Conservation (phyloP, 2,797 vertebrate genomes). For the Triplophysa yarkandensis region DNA sequence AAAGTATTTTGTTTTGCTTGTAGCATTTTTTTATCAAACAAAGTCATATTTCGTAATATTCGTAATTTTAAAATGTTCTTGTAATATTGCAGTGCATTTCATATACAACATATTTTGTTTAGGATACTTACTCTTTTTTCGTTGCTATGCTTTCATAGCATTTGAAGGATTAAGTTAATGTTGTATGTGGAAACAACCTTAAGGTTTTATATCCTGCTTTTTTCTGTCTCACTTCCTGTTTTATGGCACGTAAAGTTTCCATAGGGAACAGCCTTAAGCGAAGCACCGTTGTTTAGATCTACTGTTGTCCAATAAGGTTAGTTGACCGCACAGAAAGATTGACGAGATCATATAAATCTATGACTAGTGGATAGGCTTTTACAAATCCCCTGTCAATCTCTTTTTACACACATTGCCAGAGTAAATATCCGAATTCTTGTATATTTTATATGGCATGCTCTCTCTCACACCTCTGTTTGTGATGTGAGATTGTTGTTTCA, state of each 20-base stretch:
- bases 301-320: conserved; percentile 2
- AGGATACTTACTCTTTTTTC: neutral
- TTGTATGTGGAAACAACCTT: neutral
- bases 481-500: conserved; percentile 16
- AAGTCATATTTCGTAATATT: too few relatives aligned
- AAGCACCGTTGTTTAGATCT: conserved; percentile 17
- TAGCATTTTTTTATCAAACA: neutral
- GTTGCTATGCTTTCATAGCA: neutral
- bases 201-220: conserved; percentile 13
- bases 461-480: conserved; percentile 5
- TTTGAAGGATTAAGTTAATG: neutral
- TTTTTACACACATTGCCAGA: conserved; percentile 5
- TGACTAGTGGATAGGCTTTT: conserved; percentile 14
- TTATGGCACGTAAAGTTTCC: conserved; percentile 49
- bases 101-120: too few relatives aligned
- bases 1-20: neutral
- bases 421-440: neutral
- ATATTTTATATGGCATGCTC: neutral
- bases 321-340: conserved; percentile 13
- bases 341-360: conserved; percentile 35
- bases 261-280: conserved; percentile 47
- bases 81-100: neutral
- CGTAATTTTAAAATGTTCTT: too few relatives aligned
- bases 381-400: conserved; percentile 1
- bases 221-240: conserved; percentile 39